Evolutionary conservation across 2,113 vertebrate genomes (phyloP).

Genomic region (Daboia siamensis): DNA sequence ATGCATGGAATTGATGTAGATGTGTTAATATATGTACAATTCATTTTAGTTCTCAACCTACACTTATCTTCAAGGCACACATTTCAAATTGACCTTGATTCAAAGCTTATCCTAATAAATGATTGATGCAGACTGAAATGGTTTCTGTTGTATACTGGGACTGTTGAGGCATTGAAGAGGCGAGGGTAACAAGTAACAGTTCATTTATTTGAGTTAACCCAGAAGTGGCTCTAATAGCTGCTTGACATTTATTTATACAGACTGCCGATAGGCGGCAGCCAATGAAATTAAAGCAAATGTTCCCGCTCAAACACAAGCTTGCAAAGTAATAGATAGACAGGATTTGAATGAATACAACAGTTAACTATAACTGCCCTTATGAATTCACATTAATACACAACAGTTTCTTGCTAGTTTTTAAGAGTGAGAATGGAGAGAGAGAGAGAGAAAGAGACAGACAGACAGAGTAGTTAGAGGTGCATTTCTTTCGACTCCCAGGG

Average conservation of each 20-base stretch:
- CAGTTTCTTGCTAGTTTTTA: neutral
- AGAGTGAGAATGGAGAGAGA: neutral
- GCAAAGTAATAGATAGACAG: no score
- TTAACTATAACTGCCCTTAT: no score
- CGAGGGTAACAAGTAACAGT: no score
- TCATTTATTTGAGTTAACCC: no score
- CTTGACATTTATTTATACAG: no score
- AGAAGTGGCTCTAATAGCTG: no score
- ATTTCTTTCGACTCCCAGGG: neutral
- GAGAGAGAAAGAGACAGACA: neutral
- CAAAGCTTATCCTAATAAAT: neutral
- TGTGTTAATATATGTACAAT: neutral
- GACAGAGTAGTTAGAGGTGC: neutral
- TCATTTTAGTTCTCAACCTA: neutral
- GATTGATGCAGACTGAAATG: neutral
- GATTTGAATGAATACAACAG: no score
- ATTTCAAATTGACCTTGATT: neutral
- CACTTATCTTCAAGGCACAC: neutral
- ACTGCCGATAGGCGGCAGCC: no score
- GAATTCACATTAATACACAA: no score
- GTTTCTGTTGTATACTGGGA: neutral
- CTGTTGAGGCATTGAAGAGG: no score
- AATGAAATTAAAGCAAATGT: no score
- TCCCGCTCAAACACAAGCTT: no score
- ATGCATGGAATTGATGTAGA: neutral